Conservation (phyloP, 1,140 invertebrate species). For the Macrobrachium rosenbergii region DNA sequence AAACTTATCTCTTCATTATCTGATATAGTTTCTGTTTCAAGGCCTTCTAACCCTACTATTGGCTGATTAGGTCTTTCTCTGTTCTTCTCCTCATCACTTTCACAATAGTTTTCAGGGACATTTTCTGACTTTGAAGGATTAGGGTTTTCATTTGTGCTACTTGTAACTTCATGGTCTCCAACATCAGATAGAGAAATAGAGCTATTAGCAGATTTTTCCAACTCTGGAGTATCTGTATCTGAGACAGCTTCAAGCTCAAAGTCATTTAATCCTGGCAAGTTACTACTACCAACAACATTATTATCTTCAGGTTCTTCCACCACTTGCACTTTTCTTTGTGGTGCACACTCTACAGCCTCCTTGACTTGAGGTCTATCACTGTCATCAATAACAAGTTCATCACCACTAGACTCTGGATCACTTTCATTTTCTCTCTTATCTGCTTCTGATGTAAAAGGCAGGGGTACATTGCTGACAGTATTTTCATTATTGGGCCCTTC, state of each 20-base stretch:
- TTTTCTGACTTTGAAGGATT: slow-evolving; percentile 32
- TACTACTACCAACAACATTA: slow-evolving; percentile 66
- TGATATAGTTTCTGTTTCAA: slow-evolving; percentile 81
- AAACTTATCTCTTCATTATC: slow-evolving; percentile 71
- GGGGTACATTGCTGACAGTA: slow-evolving; percentile 11
- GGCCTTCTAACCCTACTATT: slow-evolving; percentile 73
- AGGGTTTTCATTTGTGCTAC: slow-evolving; percentile 65
- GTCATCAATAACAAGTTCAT: slow-evolving; percentile 65
- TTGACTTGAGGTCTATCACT: slow-evolving; percentile 66
- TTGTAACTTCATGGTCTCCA: slow-evolving; percentile 65
- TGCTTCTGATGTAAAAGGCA: slow-evolving; percentile 33
- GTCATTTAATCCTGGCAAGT: slow-evolving; percentile 59
- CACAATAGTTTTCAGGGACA: slow-evolving; percentile 42
- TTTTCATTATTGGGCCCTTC: slow-evolving; percentile 2
- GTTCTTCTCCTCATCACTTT: slow-evolving; percentile 50
- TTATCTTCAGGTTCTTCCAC: slow-evolving; percentile 63
- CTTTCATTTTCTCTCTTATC: slow-evolving; percentile 58
- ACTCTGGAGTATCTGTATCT: slow-evolving; percentile 66
- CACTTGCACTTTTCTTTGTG: slow-evolving; percentile 67
- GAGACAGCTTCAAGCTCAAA: slow-evolving; percentile 65
- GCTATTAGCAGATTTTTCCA: slow-evolving; percentile 67
- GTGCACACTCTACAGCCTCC: slow-evolving; percentile 70
- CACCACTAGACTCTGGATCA: slow-evolving; percentile 65
- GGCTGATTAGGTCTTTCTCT: slow-evolving; percentile 54
- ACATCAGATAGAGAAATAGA: slow-evolving; percentile 63